Base-by-base conservation (phyloP, 2,888 invertebrate species). In the Falcaria lacertinaria region DNA sequence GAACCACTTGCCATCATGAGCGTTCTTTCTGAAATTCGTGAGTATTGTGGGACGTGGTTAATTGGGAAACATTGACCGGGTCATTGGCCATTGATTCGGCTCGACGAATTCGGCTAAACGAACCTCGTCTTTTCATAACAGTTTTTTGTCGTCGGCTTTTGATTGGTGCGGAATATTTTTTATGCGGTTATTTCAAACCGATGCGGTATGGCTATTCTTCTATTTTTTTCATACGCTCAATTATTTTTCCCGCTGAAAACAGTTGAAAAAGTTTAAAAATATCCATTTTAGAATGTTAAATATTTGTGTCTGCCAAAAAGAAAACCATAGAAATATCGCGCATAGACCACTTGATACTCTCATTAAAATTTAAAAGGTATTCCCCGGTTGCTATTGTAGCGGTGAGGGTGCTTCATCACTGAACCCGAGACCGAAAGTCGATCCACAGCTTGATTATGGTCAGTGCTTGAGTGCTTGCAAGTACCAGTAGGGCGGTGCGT, bases 51-150 rank as follows among this genome's bases (percentile, higher is more conserved):
- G 39, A 40, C 36, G 41, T 50, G 47, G 61, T 61, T 65, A 65
- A 70, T 71, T 70, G 64, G 57, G 46, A 57, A 64, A 64, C 53
- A 61, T 64, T 60, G 56, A 62, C 56, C 55, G 50, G 50, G 43
- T 47, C 52, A 59, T 63, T 61, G 57, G 60, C 54, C 57, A 54
- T 57, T 59, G 55, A 56, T 62, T 57, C 55, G 55, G 53, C 52
- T 50, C 48, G 47, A 45, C 41, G 36, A 50, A 22, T 37, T 13
- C 17, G 15, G 8, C 22, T 2, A n/a, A 11, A 36, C 16, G 19
- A 8, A 15, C 34, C 22, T 11, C 28, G 14, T n/a, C 14, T n/a
- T 15, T 14, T 37, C 37, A 8, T 22, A 37, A 36, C 15, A 13
- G 15, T 37, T 22, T 36, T 22, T 28, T 28, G 16, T 14, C 8